Conservation (phyloP, 2,888 invertebrate species). For the Barypeithes pellucidus region DNA sequence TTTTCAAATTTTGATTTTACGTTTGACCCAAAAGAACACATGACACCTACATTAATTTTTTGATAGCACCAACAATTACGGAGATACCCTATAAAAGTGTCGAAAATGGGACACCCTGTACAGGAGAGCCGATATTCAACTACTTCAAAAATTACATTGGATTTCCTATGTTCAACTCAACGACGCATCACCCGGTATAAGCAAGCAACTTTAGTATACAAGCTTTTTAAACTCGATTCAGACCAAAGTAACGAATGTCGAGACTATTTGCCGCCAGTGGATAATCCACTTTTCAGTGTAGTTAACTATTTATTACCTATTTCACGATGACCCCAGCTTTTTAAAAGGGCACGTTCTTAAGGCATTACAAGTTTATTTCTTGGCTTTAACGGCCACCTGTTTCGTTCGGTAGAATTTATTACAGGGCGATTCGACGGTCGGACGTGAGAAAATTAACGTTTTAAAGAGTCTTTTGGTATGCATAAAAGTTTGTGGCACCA, state of each 20-base stretch:
- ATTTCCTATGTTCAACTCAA: no score
- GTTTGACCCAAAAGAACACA: no score
- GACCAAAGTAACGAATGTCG: background rate
- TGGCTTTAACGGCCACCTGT: slow-evolving; percentile 45
- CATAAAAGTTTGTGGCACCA: slow-evolving; percentile 3
- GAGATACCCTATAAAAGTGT: no score
- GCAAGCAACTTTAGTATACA: no score
- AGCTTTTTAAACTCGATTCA: background rate
- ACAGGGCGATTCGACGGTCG: slow-evolving; percentile 30
- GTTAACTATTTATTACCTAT: slow-evolving; percentile 28
- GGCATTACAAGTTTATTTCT: slow-evolving; percentile 48
- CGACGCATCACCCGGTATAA: no score
- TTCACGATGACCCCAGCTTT: slow-evolving; percentile 35
- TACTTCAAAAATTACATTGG: no score
- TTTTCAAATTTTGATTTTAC: no score
- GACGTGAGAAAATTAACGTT: slow-evolving; percentile 41
- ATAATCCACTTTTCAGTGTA: slow-evolving; percentile 8
- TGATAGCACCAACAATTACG: no score
- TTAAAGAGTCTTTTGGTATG: slow-evolving; percentile 5
- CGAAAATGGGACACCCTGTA: no score
- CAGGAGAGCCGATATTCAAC: no score
- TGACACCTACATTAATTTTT: no score
- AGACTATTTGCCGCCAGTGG: slow-evolving; percentile 10
- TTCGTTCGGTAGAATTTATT: slow-evolving; percentile 39
- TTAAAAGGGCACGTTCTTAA: slow-evolving; percentile 46